phyloP scores from a whole-genome alignment of 2,113 vertebrate species.

The Poeciliopsis turrubarensis region DNA sequence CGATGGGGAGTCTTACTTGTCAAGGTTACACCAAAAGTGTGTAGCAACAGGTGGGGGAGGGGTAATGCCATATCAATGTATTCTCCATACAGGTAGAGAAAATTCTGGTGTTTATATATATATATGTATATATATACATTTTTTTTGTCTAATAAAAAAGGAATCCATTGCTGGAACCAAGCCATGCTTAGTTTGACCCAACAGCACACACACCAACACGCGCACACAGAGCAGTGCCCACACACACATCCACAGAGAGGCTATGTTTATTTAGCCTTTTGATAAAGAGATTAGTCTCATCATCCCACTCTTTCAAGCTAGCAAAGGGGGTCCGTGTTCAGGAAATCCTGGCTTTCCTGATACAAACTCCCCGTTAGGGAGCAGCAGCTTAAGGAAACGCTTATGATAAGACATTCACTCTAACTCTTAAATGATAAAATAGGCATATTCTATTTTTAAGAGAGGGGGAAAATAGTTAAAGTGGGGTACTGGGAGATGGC shows the following conservation, averaged over 20 bases:
- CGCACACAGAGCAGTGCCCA: conserved; percentile 24
- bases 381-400: conserved; percentile 36
- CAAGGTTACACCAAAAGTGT: background rate
- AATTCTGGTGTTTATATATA: too few species aligned
- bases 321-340: conserved; percentile 70
- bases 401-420: conserved; percentile 31
- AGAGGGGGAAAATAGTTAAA: background rate
- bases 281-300: conserved; percentile 84
- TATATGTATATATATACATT: too few species aligned
- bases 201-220: conserved; percentile 8
- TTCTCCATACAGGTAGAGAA: too few species aligned
- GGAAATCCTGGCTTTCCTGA: conserved; percentile 76
- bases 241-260: conserved; percentile 36
- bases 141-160: too few species aligned
- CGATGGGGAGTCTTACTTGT: background rate
- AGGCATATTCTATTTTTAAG: background rate
- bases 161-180: too few species aligned
- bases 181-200: conserved; percentile 61
- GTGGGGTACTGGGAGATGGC: background rate
- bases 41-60: background rate
- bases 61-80: background rate
- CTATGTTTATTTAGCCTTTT: conserved; percentile 81
- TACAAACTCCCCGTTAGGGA: conserved; percentile 40
- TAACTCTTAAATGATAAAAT: conserved; percentile 15
- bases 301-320: conserved; percentile 67